Evolutionary conservation across 2,797 vertebrate species (phyloP).

Genomic region (Sarcoramphus papa): DNA sequence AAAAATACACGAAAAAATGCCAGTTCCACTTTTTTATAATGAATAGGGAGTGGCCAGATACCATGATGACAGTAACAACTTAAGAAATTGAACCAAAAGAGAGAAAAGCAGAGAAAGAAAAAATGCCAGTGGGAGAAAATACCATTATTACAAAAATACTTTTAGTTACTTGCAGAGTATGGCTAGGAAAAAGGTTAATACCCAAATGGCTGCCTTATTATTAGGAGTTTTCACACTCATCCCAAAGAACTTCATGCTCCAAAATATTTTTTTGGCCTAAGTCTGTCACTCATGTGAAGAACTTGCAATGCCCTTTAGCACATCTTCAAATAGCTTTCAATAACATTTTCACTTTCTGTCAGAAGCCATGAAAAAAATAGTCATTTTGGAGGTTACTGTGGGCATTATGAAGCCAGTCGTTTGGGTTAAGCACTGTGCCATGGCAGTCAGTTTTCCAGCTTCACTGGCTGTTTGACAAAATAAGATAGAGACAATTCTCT

Average conservation of each 20-base stretch:
- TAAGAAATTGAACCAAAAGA: not conserved
- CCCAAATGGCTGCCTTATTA: not conserved
- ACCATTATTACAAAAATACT: not conserved
- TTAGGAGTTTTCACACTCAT: not conserved
- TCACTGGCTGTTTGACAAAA: not conserved
- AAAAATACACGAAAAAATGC: not conserved
- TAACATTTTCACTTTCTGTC: not conserved
- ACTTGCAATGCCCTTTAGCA: not conserved
- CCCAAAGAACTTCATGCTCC: not conserved
- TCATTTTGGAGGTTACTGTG: not conserved
- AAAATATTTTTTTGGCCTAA: constrained; percentile 4
- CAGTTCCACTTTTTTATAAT: not conserved
- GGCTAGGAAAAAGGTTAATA: not conserved
- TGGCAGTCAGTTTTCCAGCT: not conserved
- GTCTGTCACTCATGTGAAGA: not conserved
- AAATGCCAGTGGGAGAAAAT: not conserved
- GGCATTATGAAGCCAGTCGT: not conserved
- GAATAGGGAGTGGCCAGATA: not conserved
- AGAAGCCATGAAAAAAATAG: not conserved
- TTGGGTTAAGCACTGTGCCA: not conserved
- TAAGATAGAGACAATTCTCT: not conserved
- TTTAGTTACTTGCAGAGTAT: not conserved
- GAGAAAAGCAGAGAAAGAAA: not conserved
- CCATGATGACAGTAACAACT: not conserved
- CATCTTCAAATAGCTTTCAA: not conserved